phyloP scores from a whole-genome alignment of 2,888 invertebrate genomes.

The Ferdinandea cuprea region DNA sequence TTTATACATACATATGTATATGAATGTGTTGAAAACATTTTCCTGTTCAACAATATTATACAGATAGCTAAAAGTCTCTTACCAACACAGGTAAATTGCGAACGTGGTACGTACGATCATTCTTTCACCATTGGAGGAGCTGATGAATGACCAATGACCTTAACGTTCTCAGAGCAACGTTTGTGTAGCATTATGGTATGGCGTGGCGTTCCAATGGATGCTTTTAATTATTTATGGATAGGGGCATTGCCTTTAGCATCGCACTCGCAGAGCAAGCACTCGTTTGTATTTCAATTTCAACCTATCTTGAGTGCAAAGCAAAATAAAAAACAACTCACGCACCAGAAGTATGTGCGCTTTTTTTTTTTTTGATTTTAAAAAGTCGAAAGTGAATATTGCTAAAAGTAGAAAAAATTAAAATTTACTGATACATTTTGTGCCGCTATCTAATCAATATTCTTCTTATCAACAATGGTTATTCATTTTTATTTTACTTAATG shows the following conservation, averaged over 20 bases:
- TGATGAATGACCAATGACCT: constrained; percentile 66
- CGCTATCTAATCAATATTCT: constrained; percentile 62
- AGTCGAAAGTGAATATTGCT: constrained; percentile 34
- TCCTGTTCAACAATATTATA: constrained; percentile 4
- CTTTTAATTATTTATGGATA: constrained; percentile 57
- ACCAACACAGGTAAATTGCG: constrained; percentile 30
- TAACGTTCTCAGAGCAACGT: constrained; percentile 59
- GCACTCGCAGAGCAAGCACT: constrained; percentile 4
- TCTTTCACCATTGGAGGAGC: constrained; percentile 9
- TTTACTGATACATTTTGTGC: constrained; percentile 28
- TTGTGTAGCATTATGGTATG: neutral
- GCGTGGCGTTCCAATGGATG: constrained; percentile 62
- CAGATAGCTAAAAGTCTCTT: neutral
- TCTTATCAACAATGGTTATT: constrained; percentile 48
- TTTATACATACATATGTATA: no score
- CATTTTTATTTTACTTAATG: neutral
- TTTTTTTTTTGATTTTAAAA: constrained; percentile 17
- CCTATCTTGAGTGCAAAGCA: no score
- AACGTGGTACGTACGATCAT: neutral
- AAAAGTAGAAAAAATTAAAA: constrained; percentile 36
- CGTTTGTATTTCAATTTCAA: no score
- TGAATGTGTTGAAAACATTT: constrained; percentile 8
- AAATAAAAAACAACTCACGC: constrained; percentile 6
- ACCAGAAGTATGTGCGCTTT: constrained; percentile 6
- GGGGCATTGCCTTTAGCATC: constrained; percentile 29